These are phyloP conservation scores for Cervus canadensis DNA, from an alignment of 2,113 vertebrate genomes.

Conservation along the genomic window DNA sequence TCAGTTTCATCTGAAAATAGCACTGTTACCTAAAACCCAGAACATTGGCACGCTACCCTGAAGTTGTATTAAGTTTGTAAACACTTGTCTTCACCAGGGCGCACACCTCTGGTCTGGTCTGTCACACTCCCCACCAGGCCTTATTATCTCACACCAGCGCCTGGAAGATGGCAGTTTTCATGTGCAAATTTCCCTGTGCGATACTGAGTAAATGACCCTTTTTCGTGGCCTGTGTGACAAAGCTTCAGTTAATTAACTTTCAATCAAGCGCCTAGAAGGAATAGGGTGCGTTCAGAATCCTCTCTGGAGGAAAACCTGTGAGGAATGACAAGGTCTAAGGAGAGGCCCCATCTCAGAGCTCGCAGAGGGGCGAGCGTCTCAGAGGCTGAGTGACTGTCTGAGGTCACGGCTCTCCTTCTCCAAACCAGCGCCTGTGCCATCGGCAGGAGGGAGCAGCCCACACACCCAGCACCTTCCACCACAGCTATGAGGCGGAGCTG, in stretches of 20 bases:
- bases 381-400: background rate
- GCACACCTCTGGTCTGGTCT: fast-evolving
- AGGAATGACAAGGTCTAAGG: background rate
- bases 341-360: background rate
- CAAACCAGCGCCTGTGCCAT: background rate
- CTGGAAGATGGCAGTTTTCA: background rate
- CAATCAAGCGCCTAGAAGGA: slow-evolving; percentile 1
- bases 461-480: background rate
- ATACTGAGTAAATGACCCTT: background rate
- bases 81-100: background rate
- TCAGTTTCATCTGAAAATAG: background rate
- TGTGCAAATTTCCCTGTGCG: background rate
- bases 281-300: background rate
- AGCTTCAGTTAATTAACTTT: slow-evolving; percentile 55
- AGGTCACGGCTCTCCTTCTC: background rate
- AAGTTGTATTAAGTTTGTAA: background rate
- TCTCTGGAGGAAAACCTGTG: background rate
- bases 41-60: background rate
- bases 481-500: fast-evolving
- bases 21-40: background rate
- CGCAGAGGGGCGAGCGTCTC: background rate
- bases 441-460: background rate
- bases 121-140: background rate
- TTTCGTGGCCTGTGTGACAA: background rate
- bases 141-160: background rate